Evolutionary conservation across 2,888 invertebrate species (phyloP), one percentile per base, ranked within the genome.

Genomic region (Eledona agricola): DNA sequence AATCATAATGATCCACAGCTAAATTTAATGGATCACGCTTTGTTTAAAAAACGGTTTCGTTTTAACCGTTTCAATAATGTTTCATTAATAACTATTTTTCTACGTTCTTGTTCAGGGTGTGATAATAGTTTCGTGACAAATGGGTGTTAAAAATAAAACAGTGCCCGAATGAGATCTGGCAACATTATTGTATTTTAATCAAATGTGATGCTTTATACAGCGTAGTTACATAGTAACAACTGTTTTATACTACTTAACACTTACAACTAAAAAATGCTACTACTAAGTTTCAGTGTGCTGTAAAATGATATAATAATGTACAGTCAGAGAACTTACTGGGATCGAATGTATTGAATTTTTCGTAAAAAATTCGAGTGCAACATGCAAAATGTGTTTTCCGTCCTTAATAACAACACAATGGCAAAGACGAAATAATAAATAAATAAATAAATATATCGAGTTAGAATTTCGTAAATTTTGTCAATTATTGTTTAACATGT

Each of bases 201-300:
- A 73, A 73, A 74, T 73, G 76, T 83, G 83, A 83, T 83, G 82
- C 83, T 81, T 83, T 80, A 79, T 83, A 77, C 77, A 78, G 81
- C 80, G 80, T 81, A 84, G 83, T 84, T 84, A 84, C 84, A 84
- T 82, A 83, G 84, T 84, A 84, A 84, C 83, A 83, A 83, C 83
- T 79, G 80, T 71, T 72, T 63, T 69, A 79, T 79, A 82, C 82
- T 74, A 75, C 73, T 72, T 72, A 83, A 84, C 83, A 83, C 83
- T 83, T 84, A 84, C 71, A 83, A 83, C 83, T 84, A 83, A 83
- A 81, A 81, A 81, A 82, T 80, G 77, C 82, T 83, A 82, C 80
- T 77, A 80, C 81, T 80, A 78, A 68, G 58, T 69, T 60, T 72
- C 67, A 77, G 78, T 78, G 78, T 74, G 73, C 73, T 68, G 71